Evolutionary conservation across 2,888 invertebrate genomes (phyloP).

Genomic region (Crematogaster levior): DNA sequence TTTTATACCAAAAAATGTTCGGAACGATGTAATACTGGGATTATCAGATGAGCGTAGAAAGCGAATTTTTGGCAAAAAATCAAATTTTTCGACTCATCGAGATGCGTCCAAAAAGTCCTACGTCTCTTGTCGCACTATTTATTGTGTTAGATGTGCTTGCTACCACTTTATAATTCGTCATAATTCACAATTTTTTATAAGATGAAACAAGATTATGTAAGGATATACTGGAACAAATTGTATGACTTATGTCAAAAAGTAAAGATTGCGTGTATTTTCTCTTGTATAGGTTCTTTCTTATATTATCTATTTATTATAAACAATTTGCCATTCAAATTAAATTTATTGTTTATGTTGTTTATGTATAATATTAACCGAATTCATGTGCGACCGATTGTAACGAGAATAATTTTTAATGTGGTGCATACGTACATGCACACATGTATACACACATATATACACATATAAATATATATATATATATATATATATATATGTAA

Average conservation of each 20-base stretch:
- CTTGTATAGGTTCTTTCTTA: too few species aligned
- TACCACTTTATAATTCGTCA: not conserved
- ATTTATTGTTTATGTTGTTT: not conserved
- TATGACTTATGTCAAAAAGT: not conserved
- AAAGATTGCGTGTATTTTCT: not conserved
- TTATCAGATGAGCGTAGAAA: not conserved
- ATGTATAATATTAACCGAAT: not conserved
- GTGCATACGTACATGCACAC: not conserved
- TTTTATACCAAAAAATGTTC: constrained; percentile 38
- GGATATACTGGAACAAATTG: not conserved
- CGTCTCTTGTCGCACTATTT: not conserved
- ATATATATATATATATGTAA: not conserved
- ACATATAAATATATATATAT: too few species aligned
- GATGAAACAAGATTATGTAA: not conserved
- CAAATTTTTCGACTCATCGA: not conserved
- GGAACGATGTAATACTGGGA: constrained; percentile 27
- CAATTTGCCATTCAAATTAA: not conserved
- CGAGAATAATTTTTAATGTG: not conserved
- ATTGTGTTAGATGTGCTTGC: not conserved
- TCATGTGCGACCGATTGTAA: not conserved
- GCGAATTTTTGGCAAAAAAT: constrained; percentile 21
- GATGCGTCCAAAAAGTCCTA: not conserved
- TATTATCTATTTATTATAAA: not conserved
- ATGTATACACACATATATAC: too few species aligned
- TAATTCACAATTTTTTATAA: not conserved